Evolutionary conservation across 2,113 vertebrate species (phyloP), one percentile per base, ranked within the genome.

Genomic region (Nestor notabilis): DNA sequence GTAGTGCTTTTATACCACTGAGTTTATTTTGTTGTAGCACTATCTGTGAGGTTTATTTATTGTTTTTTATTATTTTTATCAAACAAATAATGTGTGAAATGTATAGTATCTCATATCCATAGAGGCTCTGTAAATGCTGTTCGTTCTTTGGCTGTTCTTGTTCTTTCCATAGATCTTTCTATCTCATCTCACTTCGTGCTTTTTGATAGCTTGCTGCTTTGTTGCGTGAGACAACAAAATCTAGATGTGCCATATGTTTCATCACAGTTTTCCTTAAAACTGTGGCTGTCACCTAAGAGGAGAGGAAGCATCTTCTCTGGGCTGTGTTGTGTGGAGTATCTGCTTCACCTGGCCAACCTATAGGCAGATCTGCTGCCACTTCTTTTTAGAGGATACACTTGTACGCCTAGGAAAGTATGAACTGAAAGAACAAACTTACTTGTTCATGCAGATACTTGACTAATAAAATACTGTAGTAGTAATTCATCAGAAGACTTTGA

Each of bases 401-500:
- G 9, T 16, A 49, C 29, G 28, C 17, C 10, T 55, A 65, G 41
- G 56, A 88, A 69, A 91, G 19, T 70, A 27, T 31, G 10, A 90
- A 25, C 33, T 55, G 43, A 44, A 81, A 72, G 39, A 83, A 29
- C 8, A 27, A 61, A 55, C 25, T 83, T n/a, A 37, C 2, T 66
- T 94, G 20, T 74, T 6, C 50, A 4, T 79, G 64, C 37, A 78
- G 17, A 21, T 84, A 44, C n/a, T 81, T 50, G 23, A n/a, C 29
- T 79, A 75, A 33, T 50, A 78, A 87, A 76, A 49, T 53, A 10
- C 10, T 52, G 23, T 47, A 41, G 64, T 58, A 44, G 8, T 80
- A 93, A 64, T 82, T 79, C 17, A 50, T 76, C 37, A 87, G 16
- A 69, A 94, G 29, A 11, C 49, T 90, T 75, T 76, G 41, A 87